A percentile compares a stretch with the other conserved stretches of the same genome.
Evolutionary conservation across 2,113 vertebrate species (phyloP).

Genomic region (Gallinago media): DNA sequence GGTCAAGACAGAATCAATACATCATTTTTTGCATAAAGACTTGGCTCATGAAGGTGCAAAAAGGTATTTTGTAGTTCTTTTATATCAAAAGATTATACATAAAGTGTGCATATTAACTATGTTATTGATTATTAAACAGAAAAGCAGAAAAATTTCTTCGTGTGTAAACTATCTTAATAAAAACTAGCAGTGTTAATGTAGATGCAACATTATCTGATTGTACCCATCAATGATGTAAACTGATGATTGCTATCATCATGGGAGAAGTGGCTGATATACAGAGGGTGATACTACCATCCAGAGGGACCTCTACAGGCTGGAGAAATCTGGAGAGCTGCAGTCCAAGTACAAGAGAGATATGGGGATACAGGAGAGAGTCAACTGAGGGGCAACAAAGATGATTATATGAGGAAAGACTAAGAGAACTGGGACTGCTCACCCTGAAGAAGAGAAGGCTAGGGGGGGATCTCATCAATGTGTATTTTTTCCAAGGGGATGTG

Average conservation of each 20-base stretch:
- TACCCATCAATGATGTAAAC: neutral
- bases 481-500: neutral
- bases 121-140: neutral
- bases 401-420: neutral
- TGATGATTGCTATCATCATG: no score
- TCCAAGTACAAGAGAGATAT: neutral
- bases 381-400: neutral
- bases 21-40: neutral
- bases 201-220: neutral
- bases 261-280: neutral
- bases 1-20: neutral
- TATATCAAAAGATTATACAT: neutral
- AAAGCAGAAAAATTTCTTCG: neutral
- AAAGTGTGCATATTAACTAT: neutral
- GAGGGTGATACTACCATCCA: neutral
- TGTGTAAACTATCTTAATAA: neutral
- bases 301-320: neutral
- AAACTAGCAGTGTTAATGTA: neutral
- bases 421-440: neutral
- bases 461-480: neutral
- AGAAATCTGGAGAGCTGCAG: neutral
- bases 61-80: neutral
- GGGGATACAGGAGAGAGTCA: neutral
- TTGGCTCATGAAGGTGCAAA: neutral
- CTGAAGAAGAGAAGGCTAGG: neutral